phyloP scores from a whole-genome alignment of 1,140 invertebrate genomes.

The Branchinecta lynchi region DNA sequence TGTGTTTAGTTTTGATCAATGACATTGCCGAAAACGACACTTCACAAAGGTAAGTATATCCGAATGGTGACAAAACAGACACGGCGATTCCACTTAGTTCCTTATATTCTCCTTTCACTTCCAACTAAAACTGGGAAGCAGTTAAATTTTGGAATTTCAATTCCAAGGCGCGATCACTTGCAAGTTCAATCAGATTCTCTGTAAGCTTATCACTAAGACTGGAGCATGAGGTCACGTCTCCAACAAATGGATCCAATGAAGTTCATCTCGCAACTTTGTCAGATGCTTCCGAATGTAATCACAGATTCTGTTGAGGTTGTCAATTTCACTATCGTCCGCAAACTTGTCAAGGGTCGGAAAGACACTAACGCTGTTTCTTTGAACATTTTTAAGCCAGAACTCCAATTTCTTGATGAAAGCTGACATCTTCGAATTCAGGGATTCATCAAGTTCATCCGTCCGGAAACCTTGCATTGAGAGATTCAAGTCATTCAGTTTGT shows the following conservation, averaged over 20 bases:
- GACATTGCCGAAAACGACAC: background rate
- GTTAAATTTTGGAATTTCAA: background rate
- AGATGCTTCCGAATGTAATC: background rate
- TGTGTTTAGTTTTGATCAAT: conserved; percentile 1
- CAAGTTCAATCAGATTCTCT: background rate
- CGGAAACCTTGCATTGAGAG: conserved; percentile 21
- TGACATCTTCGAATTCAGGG: background rate
- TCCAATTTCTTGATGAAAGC: conserved; percentile 1
- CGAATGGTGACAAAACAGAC: background rate
- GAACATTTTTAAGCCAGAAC: conserved; percentile 3
- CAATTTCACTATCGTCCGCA: conserved; percentile 11
- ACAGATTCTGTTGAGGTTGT: conserved; percentile 3
- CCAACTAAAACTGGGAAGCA: conserved; percentile 7
- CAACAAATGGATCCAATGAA: background rate
- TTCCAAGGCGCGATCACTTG: background rate
- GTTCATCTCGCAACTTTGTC: conserved; percentile 9
- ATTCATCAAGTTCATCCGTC: background rate
- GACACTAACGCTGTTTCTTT: conserved; percentile 7
- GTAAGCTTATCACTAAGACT: background rate
- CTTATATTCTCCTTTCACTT: background rate
- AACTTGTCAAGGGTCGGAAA: conserved; percentile 3
- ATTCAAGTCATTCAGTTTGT: conserved; percentile 23
- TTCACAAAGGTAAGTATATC: background rate
- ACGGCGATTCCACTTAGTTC: background rate
- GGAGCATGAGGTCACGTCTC: background rate